Conservation (phyloP, 2,888 invertebrate genomes). For the Meganola albula region DNA sequence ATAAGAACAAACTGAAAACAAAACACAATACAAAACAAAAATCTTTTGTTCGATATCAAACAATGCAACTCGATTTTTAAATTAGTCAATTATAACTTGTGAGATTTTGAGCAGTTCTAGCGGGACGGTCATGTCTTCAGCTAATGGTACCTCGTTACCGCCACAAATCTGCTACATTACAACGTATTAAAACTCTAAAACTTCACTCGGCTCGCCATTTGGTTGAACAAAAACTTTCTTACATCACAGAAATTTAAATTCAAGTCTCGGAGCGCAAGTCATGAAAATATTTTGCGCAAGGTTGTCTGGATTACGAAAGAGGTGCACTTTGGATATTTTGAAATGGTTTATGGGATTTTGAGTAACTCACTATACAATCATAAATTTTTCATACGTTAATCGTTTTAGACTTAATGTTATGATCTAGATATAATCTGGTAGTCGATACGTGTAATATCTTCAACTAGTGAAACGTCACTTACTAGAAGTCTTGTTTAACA, state of each 20-base stretch:
- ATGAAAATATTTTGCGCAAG: constrained; percentile 31
- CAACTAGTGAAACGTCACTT: no score
- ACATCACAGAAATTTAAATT: constrained; percentile 71
- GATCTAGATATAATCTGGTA: no score
- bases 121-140: constrained; percentile 47
- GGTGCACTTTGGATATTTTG: constrained; percentile 16
- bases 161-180: constrained; percentile 73
- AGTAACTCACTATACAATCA: no score
- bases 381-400: no score
- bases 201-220: constrained; percentile 66
- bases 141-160: constrained; percentile 69
- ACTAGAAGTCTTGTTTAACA: no score
- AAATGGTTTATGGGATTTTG: no score
- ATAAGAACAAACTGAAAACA: constrained; percentile 5
- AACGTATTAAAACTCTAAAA: constrained; percentile 74
- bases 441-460: no score
- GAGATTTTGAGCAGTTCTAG: constrained; percentile 36
- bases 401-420: neutral
- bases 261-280: constrained; percentile 49
- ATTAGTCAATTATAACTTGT: constrained; percentile 44
- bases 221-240: constrained; percentile 70
- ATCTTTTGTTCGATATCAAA: constrained; percentile 23
- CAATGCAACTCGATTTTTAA: constrained; percentile 38
- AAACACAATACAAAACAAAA: constrained; percentile 15
- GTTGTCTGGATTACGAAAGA: constrained; percentile 30